Evolutionary conservation across 1,140 invertebrate species (phyloP).

Genomic region (Prorops nasuta): DNA sequence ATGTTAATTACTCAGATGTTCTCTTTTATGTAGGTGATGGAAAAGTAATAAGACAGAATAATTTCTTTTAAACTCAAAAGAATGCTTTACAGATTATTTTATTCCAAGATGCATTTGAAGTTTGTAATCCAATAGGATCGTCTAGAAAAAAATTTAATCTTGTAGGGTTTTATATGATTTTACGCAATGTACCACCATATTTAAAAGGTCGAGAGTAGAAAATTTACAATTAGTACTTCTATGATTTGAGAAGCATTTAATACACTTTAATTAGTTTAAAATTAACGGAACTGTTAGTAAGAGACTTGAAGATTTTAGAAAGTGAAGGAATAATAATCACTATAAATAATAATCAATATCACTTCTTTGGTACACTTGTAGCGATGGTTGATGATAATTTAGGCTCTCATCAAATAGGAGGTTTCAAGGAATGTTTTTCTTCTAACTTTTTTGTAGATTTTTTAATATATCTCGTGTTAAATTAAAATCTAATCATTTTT

Average conservation of each 20-base stretch:
- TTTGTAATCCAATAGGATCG: conserved; percentile 1
- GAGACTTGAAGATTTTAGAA: conserved; percentile 3
- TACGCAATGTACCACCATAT: background rate
- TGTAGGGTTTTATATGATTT: too few relatives aligned
- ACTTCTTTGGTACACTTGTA: background rate
- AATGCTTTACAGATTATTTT: background rate
- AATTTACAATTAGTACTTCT: background rate
- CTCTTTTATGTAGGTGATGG: background rate
- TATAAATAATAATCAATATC: background rate
- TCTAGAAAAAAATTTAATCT: too few relatives aligned
- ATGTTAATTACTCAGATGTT: background rate
- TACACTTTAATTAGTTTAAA: background rate
- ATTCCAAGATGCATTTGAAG: conserved; percentile 3
- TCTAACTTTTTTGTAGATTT: background rate
- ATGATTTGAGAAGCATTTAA: background rate
- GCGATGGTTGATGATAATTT: too few relatives aligned
- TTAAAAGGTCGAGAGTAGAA: background rate
- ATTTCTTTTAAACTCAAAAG: too few relatives aligned
- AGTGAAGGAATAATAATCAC: background rate
- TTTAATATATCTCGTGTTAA: background rate
- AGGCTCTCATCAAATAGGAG: background rate
- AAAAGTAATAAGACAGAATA: background rate
- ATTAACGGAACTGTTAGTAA: background rate
- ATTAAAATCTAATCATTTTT: background rate
- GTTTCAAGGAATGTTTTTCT: background rate